Evolutionary conservation across 2,113 vertebrate genomes (phyloP).

Genomic region (Dasypus novemcinctus): DNA sequence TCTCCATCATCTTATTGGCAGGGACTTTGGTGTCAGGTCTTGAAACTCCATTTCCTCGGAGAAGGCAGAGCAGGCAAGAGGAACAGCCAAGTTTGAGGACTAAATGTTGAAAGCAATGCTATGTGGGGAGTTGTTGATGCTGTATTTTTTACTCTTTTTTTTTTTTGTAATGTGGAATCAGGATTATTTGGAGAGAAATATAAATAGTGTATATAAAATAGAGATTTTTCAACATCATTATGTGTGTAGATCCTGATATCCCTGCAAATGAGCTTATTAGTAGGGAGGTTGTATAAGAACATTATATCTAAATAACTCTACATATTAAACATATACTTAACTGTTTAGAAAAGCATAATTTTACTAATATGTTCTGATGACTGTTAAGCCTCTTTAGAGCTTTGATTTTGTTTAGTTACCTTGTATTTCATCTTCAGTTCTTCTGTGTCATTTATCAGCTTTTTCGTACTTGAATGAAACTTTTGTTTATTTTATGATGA

Average conservation of each 20-base stretch:
- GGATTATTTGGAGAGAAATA: background rate
- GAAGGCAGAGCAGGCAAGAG: background rate
- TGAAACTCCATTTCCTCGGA: background rate
- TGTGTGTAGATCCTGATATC: background rate
- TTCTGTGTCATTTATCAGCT: constrained; percentile 32
- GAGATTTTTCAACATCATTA: background rate
- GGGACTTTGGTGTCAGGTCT: background rate
- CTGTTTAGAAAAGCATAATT: background rate
- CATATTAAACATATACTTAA: background rate
- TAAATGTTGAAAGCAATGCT: background rate
- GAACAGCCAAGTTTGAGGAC: background rate
- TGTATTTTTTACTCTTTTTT: background rate
- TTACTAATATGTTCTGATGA: background rate
- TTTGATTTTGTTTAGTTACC: constrained; percentile 67
- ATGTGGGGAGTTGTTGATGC: background rate
- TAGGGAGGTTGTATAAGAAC: constrained; percentile 44
- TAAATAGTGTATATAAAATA: background rate
- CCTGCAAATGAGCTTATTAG: background rate
- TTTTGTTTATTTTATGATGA: constrained; percentile 46
- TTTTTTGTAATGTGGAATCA: constrained; percentile 6
- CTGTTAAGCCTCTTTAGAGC: background rate
- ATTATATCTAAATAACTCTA: constrained; percentile 26
- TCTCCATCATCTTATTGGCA: background rate
- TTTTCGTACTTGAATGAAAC: constrained; percentile 47
- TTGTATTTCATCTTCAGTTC: constrained; percentile 34